Percentiles rank a stretch among this genome's conserved stretches.
phyloP scores from a whole-genome alignment of 2,888 invertebrate species.

The Lacanobia wlatinum region DNA sequence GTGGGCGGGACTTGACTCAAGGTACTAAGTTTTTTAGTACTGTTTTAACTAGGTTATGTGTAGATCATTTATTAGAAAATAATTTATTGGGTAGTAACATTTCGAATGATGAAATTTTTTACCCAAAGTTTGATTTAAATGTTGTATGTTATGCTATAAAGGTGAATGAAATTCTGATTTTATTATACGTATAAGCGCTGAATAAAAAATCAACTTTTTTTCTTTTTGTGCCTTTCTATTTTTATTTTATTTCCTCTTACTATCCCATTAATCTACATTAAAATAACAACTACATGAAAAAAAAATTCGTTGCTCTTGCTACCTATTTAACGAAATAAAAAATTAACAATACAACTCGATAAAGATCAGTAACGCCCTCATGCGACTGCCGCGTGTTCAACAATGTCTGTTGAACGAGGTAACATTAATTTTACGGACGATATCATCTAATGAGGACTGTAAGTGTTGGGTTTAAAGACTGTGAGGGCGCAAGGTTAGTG shows the following conservation, averaged over 20 bases:
- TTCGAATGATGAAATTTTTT: slow-evolving; percentile 30
- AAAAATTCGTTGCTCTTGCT: not conserved
- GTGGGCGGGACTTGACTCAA: slow-evolving; percentile 71
- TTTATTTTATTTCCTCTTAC: no score
- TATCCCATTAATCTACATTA: slow-evolving; percentile 11
- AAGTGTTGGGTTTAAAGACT: slow-evolving; percentile 40
- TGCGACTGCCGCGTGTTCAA: slow-evolving; percentile 41
- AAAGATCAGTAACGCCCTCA: slow-evolving; percentile 54
- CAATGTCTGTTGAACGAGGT: slow-evolving; percentile 56
- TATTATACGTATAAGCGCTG: not conserved
- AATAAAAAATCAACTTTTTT: no score
- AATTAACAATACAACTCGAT: slow-evolving; percentile 46
- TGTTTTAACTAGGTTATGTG: slow-evolving; percentile 64
- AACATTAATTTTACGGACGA: slow-evolving; percentile 75
- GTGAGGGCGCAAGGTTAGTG: slow-evolving; percentile 15
- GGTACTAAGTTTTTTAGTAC: slow-evolving; percentile 59
- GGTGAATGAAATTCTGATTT: not conserved
- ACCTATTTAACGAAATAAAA: slow-evolving; percentile 39
- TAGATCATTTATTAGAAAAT: slow-evolving; percentile 44
- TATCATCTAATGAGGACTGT: slow-evolving; percentile 70
- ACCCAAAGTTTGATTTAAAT: slow-evolving; percentile 13
- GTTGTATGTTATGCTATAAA: slow-evolving; percentile 21
- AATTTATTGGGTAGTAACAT: slow-evolving; percentile 52
- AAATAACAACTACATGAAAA: slow-evolving; percentile 10
- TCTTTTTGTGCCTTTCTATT: no score